Conservation (phyloP, 2,113 vertebrate genomes). For the Zosterops lateralis region DNA sequence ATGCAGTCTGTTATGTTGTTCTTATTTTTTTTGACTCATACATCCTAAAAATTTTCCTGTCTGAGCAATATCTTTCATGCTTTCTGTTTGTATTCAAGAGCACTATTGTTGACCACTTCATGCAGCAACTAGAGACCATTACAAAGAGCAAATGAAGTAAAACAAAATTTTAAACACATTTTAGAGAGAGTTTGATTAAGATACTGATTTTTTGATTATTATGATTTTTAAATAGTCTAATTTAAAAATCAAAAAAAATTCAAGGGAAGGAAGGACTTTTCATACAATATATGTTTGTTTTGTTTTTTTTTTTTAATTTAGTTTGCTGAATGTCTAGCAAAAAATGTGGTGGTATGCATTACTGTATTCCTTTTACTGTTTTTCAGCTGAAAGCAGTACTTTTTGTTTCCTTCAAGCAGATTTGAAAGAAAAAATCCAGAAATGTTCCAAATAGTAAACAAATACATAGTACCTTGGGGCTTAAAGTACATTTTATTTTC, state of each 20-base stretch:
- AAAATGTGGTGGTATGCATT: neutral
- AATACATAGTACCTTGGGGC: neutral
- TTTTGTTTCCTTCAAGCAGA: neutral
- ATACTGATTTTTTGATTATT: neutral
- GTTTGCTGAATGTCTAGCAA: neutral
- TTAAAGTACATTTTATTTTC: neutral
- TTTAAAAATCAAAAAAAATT: neutral
- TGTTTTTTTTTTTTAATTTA: neutral
- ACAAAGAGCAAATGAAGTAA: neutral
- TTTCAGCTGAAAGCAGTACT: neutral
- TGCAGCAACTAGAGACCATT: neutral
- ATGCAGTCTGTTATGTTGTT: fast-evolving
- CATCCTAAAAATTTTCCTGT: neutral
- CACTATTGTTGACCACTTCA: neutral
- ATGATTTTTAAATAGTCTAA: neutral
- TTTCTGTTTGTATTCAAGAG: neutral
- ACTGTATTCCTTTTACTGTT: neutral
- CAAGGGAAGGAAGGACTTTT: fast-evolving
- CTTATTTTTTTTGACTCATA: neutral
- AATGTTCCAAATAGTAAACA: neutral
- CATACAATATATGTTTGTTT: no score
- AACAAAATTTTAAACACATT: neutral
- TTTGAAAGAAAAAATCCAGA: neutral
- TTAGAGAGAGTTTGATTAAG: neutral
- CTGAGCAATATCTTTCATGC: neutral